Percentiles rank a stretch among this genome's conserved stretches.
These are phyloP conservation scores for Onychomys leucogaster DNA, from an alignment of 2,797 vertebrate species.

Conservation along the genomic window DNA sequence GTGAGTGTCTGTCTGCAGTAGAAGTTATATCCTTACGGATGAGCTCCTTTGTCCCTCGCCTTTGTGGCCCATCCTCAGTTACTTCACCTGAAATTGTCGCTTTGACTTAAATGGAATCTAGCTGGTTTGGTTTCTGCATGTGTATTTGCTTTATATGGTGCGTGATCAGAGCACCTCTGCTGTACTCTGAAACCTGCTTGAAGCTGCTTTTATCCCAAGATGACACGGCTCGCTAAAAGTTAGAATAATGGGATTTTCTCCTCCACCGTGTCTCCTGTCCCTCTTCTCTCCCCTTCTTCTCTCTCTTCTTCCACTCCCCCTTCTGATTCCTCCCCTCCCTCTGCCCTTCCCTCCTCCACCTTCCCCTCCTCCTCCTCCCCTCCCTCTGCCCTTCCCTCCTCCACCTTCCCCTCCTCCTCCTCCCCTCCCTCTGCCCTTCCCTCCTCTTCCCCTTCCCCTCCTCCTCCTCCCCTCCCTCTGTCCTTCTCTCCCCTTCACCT, in stretches of 20 bases:
- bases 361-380: accelerated
- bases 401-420: too few species aligned
- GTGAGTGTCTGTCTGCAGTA: neutral
- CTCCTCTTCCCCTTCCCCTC: too few species aligned
- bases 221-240: neutral
- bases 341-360: neutral
- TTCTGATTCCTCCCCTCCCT: neutral
- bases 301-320: too few species aligned
- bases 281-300: neutral
- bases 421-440: too few species aligned
- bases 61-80: constrained; percentile 14
- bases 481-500: too few species aligned
- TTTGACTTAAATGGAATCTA: neutral
- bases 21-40: neutral
- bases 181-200: constrained; percentile 1
- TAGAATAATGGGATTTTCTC: neutral
- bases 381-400: neutral
- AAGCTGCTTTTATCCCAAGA: neutral
- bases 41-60: neutral
- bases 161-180: neutral
- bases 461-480: too few species aligned
- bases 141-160: neutral
- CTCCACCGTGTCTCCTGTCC: too few species aligned
- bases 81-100: neutral
- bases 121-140: neutral